Base-by-base conservation (phyloP, 2,888 invertebrate genomes). In the Auanema sp. region DNA sequence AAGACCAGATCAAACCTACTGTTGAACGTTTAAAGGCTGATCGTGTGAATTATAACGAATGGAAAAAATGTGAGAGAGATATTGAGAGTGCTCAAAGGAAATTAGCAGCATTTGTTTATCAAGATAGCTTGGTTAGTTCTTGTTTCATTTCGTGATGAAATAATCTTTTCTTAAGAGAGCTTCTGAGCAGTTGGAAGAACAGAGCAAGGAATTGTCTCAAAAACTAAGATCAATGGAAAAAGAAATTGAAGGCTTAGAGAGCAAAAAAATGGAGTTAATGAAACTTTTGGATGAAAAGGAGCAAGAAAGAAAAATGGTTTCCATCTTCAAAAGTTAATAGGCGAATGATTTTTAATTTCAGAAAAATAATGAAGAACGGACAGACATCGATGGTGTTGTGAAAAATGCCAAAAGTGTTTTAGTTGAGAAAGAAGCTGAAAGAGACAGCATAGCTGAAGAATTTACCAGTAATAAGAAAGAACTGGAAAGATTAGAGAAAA, bases 1-100 rank as follows among this genome's bases (percentile, higher is more conserved):
- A 84, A 44, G 93, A 96, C 84, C 93, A 94, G 83, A 90, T 98
- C 59, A 89, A 90, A n/a, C 97, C 97, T 0, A 92, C 90, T 78
- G 85, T 97, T 57, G 89, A 90, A 60, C 92, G 91, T 84, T 85
- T 96, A 58, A 90, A 91, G 72, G 89, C 91, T 68, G 95, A 97
- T 83, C 87, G 92, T 47, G 86, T 89, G 0, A 90, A 91, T 68
- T 94, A 47, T 40, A 6, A 55, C 14, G 25, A 40, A 5, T 59
- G 25, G 24, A 53, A 64, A 24, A 64, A 64, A 33, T 18, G 33
- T 11, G 47, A 33, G 11, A 42, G 59, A 12, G 55, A 65, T 18
- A 49, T 58, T 11, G 61, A 61, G n/a, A 47, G 25, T 0, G 24
- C 50, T 8, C 50, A 61, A 16, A 42, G 53, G 33, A 47, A 51